These are phyloP conservation scores for Phrynocephalus guinanensis DNA, from an alignment of 2,797 vertebrate genomes.

Conservation along the genomic window DNA sequence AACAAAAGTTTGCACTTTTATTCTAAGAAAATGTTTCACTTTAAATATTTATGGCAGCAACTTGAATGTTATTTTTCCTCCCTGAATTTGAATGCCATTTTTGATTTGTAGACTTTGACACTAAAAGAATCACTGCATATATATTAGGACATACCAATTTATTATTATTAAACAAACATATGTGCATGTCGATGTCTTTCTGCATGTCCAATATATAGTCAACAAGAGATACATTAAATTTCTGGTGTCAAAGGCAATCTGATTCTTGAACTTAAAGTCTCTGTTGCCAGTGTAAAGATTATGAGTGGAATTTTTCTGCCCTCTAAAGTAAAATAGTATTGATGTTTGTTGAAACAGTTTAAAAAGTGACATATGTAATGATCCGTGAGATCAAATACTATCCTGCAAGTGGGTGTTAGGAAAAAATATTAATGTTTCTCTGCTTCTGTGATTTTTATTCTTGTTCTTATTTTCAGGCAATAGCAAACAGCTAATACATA, in stretches of 20 bases:
- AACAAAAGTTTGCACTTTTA: too few species aligned
- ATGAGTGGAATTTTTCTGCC: background rate
- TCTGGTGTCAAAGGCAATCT: background rate
- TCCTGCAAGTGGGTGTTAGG: background rate
- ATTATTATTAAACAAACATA: background rate
- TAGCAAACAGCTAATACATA: too few species aligned
- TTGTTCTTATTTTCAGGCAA: too few species aligned
- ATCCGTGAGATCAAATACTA: background rate
- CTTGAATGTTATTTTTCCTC: slow-evolving; percentile 20
- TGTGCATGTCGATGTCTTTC: background rate
- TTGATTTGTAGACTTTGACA: background rate
- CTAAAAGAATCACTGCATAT: background rate
- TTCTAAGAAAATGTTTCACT: too few species aligned
- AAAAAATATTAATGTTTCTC: background rate
- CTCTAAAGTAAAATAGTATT: background rate
- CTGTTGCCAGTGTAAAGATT: background rate
- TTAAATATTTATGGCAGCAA: too few species aligned
- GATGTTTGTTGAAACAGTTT: background rate
- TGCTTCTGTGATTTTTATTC: background rate
- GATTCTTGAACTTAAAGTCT: background rate
- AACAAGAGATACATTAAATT: background rate
- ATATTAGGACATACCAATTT: background rate
- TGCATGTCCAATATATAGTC: background rate
- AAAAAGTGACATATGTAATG: background rate
- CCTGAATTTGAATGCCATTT: background rate